Base-by-base conservation (phyloP, 2,888 invertebrate species). In the Philopedon plagiatum region DNA sequence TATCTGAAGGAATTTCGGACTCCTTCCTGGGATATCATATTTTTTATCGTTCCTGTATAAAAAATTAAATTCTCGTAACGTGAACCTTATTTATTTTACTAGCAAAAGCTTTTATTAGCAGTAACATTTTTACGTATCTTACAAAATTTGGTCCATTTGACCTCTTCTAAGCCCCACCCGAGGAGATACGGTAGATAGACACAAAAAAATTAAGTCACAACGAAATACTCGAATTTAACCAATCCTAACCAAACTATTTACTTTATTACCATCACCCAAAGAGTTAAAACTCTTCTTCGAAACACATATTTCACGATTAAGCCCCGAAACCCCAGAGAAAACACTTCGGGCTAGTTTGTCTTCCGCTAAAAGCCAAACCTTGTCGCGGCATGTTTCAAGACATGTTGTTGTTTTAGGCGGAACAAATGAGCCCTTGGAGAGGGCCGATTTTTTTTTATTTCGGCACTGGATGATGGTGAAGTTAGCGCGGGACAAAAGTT, bases 281-380 rank as follows among this genome's bases (percentile, higher is more conserved):
- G 79, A 78, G 78, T 79, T 79, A 78, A 76, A 78, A 77, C 76
- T 78, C 77, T 77, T 76, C 75, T 75, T 71, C 72, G 58, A 75
- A 70, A 73, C 77, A 78, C 79, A 81, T 82, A 81, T 77, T 80
- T 82, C 78, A 81, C 80, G 80, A 81, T 82, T 82, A 82, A 77
- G 77, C 71, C 64, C 75, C 74, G 65, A 75, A 76, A 78, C 80
- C 81, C 81, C 73, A 69, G 79, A 79, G 80, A 76, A 75, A 75
- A 75, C 68, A 79, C 77, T 79, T 79, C 78, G 77, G 77, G 77
- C 76, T 78, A 79, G 81, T 81, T 81, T 81, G 79, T 81, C 78
- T 79, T 74, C 73, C 73, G 76, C 80, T 82, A 82, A 82, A 82
- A 82, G 82, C 81, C 78, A 82, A 82, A 81, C 77, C 82, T 76